These are phyloP conservation scores for Sialia sialis DNA, from an alignment of 2,113 vertebrate species.

Conservation along the genomic window DNA sequence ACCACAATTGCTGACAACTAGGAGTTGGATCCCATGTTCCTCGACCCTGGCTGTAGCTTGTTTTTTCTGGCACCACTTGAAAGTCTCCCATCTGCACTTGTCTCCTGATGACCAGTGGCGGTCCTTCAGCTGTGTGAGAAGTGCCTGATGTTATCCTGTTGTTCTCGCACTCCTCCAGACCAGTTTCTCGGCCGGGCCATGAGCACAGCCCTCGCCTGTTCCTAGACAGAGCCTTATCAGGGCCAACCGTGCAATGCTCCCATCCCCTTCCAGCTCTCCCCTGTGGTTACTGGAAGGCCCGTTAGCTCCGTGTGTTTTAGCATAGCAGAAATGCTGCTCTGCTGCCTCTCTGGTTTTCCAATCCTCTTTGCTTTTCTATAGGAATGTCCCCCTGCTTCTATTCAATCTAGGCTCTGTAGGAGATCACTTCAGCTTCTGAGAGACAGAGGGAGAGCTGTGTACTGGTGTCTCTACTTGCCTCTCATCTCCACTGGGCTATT, in stretches of 20 bases:
- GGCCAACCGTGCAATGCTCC: not conserved
- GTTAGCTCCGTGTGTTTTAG: not conserved
- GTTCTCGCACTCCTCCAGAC: slow-evolving; percentile 5
- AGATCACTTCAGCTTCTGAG: not conserved
- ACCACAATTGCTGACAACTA: slow-evolving; percentile 56
- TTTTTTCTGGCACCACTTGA: slow-evolving; percentile 54
- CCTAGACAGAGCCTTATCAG: slow-evolving; percentile 27
- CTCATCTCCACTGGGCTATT: not conserved
- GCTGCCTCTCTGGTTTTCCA: not conserved
- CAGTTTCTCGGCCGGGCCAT: fast-evolving
- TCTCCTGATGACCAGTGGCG: not conserved
- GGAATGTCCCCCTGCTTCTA: not conserved
- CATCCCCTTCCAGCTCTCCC: not conserved
- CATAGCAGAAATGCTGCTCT: fast-evolving
- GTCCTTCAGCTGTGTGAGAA: slow-evolving; percentile 13
- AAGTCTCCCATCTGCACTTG: slow-evolving; percentile 19
- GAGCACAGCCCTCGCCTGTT: not conserved
- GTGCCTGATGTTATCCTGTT: slow-evolving; percentile 21
- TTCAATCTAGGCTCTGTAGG: not conserved
- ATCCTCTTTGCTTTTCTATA: not conserved
- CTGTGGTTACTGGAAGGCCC: not conserved
- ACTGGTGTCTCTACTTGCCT: not conserved
- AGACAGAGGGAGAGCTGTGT: not conserved
- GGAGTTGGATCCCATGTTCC: slow-evolving; percentile 49
- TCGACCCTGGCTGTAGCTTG: slow-evolving; percentile 39